Evolutionary conservation across 2,113 vertebrate species (phyloP).

Genomic region (Psephotus haematonotus): DNA sequence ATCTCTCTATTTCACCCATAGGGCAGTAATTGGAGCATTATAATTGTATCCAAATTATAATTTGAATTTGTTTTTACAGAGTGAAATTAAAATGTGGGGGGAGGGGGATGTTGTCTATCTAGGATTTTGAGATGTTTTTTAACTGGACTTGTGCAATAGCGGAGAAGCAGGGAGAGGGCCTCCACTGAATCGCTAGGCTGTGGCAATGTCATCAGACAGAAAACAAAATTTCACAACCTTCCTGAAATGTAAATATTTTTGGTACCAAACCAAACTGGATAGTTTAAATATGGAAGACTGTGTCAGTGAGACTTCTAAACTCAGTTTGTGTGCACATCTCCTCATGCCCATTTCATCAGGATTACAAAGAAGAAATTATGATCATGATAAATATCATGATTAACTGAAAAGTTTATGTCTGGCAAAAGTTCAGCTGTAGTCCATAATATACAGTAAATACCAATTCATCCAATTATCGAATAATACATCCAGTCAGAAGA

Average conservation of each 20-base stretch:
- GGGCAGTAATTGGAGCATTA: neutral
- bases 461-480: neutral
- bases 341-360: neutral
- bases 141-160: rapidly evolving
- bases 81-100: rapidly evolving
- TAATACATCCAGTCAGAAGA: neutral
- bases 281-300: neutral
- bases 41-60: neutral
- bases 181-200: neutral
- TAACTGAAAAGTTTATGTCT: neutral
- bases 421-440: neutral
- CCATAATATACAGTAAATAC: neutral
- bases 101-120: too few relatives aligned
- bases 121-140: neutral
- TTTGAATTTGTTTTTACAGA: neutral
- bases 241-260: neutral
- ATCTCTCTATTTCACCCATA: neutral
- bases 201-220: neutral
- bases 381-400: neutral
- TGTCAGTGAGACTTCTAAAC: neutral
- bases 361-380: neutral
- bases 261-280: neutral
- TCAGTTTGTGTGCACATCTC: too few relatives aligned
- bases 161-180: neutral
- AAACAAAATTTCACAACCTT: neutral